Conservation (phyloP, 2,888 invertebrate genomes). For the Thereva unica region DNA sequence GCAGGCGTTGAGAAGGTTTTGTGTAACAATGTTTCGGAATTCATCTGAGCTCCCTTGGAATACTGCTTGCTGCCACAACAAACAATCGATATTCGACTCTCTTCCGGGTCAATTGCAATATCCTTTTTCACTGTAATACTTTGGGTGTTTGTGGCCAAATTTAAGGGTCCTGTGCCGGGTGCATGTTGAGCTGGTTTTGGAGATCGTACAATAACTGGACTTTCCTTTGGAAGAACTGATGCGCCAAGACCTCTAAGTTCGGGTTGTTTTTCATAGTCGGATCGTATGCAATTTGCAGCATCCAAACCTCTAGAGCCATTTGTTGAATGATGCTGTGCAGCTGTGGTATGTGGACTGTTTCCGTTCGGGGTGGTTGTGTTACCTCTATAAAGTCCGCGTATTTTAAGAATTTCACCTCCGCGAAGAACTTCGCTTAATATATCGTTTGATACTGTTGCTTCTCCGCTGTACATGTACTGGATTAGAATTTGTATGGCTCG, state of each 20-base stretch:
- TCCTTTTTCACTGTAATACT: constrained; percentile 54
- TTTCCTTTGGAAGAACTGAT: constrained; percentile 52
- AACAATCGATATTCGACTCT: constrained; percentile 2
- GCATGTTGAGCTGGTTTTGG: constrained; percentile 46
- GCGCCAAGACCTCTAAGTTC: constrained; percentile 29
- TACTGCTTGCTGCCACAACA: constrained; percentile 6
- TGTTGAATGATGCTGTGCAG: constrained; percentile 4
- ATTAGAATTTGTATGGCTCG: constrained; percentile 79
- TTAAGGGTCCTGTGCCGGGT: constrained; percentile 40
- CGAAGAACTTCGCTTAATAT: constrained; percentile 78
- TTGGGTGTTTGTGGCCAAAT: constrained; percentile 43
- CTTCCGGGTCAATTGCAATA: constrained; percentile 57
- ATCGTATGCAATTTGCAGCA: constrained; percentile 48
- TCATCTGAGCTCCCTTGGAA: not conserved
- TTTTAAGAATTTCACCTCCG: constrained; percentile 80
- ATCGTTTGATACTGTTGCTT: constrained; percentile 82
- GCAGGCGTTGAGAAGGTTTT: constrained; percentile 11
- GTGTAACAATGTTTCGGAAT: not conserved
- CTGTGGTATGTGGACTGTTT: constrained; percentile 2
- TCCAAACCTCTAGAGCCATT: constrained; percentile 1
- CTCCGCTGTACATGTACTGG: constrained; percentile 83
- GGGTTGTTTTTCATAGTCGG: constrained; percentile 58
- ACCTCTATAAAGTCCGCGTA: constrained; percentile 77
- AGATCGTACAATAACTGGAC: constrained; percentile 56
- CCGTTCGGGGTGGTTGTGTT: not conserved